A percentile compares a stretch with the other conserved stretches of the same genome.
Conservation (phyloP, 2,113 vertebrate genomes). For the Pelobates fuscus region DNA sequence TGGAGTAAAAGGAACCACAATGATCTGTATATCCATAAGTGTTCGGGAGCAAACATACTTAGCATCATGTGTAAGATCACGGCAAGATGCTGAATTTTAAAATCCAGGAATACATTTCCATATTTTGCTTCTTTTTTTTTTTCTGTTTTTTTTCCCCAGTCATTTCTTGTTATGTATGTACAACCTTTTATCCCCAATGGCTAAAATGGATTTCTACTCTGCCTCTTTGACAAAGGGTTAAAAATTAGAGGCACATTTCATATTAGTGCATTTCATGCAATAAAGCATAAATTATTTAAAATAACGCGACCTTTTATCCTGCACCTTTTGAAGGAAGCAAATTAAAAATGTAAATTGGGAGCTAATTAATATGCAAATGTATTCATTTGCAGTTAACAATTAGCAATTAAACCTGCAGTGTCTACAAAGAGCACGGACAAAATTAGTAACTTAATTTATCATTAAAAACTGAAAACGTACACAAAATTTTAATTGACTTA, state of each 20-base stretch:
- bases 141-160: neutral
- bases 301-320: constrained; percentile 99
- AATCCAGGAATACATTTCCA: neutral
- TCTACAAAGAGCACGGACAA: constrained; percentile 98
- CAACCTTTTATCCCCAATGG: neutral
- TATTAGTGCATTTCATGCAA: constrained; percentile 98
- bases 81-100: neutral
- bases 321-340: constrained; percentile 99
- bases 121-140: neutral
- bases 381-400: constrained; percentile 99
- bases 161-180: neutral
- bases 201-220: constrained; percentile 55
- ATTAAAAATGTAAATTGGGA: constrained; percentile 99
- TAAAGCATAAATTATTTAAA: constrained; percentile 99
- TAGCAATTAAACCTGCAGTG: constrained; percentile 99
- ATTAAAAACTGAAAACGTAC: constrained; percentile 97
- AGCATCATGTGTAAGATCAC: neutral
- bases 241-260: constrained; percentile 90
- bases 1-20: too few relatives aligned
- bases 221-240: constrained; percentile 80
- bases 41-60: neutral
- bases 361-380: constrained; percentile 99
- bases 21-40: too few relatives aligned
- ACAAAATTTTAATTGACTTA: constrained; percentile 94
- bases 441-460: constrained; percentile 99